Evolutionary conservation across 2,888 invertebrate species (phyloP).

Genomic region (Ommatoiulus sabulosus): DNA sequence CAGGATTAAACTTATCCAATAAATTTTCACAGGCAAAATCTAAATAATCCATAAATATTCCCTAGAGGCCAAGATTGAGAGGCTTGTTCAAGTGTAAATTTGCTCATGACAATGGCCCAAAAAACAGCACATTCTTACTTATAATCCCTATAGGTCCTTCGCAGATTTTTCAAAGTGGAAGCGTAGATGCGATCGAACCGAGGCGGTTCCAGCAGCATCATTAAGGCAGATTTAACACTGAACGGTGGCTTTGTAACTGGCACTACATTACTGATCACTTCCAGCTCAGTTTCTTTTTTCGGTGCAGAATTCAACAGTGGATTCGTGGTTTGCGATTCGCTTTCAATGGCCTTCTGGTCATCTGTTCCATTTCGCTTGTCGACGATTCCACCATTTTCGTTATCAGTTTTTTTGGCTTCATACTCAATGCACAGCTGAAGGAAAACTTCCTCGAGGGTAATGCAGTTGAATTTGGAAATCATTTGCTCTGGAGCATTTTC

Average conservation of each 20-base stretch:
- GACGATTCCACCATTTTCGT: background rate
- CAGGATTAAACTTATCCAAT: background rate
- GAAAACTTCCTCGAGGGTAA: constrained; percentile 4
- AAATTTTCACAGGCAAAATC: too few species aligned
- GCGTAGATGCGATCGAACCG: background rate
- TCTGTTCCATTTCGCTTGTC: background rate
- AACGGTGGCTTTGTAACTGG: background rate
- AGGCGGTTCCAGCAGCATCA: constrained; percentile 32
- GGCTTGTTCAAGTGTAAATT: too few species aligned
- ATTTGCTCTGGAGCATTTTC: constrained; percentile 22
- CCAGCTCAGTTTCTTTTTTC: background rate
- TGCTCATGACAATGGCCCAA: background rate
- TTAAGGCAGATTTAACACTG: background rate
- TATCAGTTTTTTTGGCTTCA: background rate
- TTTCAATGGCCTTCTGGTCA: background rate
- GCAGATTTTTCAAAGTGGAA: constrained; percentile 37
- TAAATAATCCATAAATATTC: too few species aligned
- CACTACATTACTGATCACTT: background rate
- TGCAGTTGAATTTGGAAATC: constrained; percentile 37
- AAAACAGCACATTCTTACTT: constrained; percentile 4
- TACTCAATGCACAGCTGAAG: constrained; percentile 9
- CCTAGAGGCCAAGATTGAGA: too few species aligned
- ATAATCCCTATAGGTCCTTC: constrained; percentile 41
- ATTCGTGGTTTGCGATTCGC: background rate
- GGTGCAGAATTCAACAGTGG: background rate